Evolutionary conservation across 2,113 vertebrate genomes (phyloP).

Genomic region (Panthera uncia): DNA sequence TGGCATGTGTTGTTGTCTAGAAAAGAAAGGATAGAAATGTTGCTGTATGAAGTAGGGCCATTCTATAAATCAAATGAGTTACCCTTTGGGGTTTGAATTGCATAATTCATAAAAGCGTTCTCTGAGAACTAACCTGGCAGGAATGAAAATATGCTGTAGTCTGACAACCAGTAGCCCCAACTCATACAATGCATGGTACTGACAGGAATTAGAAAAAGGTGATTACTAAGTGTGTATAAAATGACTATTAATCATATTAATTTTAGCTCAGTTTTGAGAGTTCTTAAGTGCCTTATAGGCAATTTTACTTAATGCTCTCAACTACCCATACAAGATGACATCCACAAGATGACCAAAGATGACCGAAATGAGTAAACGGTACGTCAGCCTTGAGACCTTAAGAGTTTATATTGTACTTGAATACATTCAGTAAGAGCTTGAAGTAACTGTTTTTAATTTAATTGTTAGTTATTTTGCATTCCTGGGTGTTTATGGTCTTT

Average conservation of each 20-base stretch:
- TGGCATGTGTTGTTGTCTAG: not conserved
- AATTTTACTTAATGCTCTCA: not conserved
- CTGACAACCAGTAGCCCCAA: not conserved
- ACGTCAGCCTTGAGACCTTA: not conserved
- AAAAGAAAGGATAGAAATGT: conserved; percentile 26
- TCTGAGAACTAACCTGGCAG: not conserved
- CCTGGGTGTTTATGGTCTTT: not conserved
- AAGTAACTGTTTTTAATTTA: not conserved
- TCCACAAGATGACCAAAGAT: not conserved
- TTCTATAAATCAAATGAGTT: conserved; percentile 52
- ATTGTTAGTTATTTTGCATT: not conserved
- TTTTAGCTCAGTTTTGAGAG: not conserved
- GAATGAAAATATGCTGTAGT: not conserved
- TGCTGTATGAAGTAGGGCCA: not conserved
- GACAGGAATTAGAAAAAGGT: not conserved
- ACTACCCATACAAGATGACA: not conserved
- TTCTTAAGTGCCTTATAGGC: not conserved
- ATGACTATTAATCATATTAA: not conserved
- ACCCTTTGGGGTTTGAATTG: conserved; percentile 29
- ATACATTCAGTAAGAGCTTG: not conserved
- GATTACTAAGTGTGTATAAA: not conserved
- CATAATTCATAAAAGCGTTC: not conserved
- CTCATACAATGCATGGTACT: not conserved
- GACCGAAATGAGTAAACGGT: not conserved
- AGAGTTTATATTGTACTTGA: not conserved